Percentiles rank a stretch among this genome's conserved stretches.
Conservation (phyloP, 2,888 invertebrate species). For the Cremastinae sp. region DNA sequence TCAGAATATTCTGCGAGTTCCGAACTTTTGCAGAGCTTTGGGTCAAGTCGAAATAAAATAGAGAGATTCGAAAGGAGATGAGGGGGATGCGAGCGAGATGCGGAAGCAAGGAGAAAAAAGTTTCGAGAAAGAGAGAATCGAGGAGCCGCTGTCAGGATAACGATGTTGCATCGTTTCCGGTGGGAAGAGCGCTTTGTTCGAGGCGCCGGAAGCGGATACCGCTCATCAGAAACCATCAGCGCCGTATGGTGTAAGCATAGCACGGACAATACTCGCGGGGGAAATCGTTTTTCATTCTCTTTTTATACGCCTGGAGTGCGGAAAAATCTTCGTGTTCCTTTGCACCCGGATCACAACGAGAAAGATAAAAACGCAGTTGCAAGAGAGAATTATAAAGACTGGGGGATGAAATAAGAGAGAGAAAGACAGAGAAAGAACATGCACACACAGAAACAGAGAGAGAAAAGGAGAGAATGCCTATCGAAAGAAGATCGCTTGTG, state of each 20-base stretch:
- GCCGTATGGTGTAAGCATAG: conserved; percentile 56
- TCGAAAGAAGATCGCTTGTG: conserved; percentile 47
- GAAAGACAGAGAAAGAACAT: conserved; percentile 38
- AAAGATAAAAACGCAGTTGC: conserved; percentile 37
- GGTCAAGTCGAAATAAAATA: no score
- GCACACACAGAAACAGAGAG: background rate
- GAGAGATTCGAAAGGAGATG: background rate
- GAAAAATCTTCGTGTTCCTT: conserved; percentile 43
- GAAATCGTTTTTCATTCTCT: conserved; percentile 47
- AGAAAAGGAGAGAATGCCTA: background rate
- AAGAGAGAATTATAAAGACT: conserved; percentile 10
- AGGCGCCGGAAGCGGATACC: conserved; percentile 77
- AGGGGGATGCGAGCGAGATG: background rate
- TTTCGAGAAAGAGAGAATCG: conserved; percentile 42
- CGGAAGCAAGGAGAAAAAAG: conserved; percentile 12
- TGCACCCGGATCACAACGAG: conserved; percentile 28
- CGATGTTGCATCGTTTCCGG: conserved; percentile 77
- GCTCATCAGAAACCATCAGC: conserved; percentile 78
- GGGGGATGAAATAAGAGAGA: conserved; percentile 10
- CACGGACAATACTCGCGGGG: conserved; percentile 59
- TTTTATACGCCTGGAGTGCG: conserved; percentile 38
- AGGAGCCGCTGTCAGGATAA: conserved; percentile 72
- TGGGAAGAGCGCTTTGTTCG: conserved; percentile 76
- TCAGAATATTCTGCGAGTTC: no score
- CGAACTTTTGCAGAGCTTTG: no score